phyloP scores from a whole-genome alignment of 2,888 invertebrate genomes.

The Diarsia mendica region DNA sequence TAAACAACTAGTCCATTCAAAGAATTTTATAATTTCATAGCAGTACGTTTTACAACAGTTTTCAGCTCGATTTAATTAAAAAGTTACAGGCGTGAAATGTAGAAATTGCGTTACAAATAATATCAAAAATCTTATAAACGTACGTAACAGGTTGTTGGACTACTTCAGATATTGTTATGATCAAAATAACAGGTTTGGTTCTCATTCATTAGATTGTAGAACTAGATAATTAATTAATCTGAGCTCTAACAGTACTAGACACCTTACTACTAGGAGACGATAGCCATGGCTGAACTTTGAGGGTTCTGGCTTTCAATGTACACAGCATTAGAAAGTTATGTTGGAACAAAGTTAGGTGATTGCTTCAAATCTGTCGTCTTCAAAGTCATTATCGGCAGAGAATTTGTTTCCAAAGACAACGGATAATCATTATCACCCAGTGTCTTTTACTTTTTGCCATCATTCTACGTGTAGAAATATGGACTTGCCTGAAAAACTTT shows the following conservation, averaged over 20 bases:
- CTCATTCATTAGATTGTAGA: constrained; percentile 22
- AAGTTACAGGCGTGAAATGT: constrained; percentile 35
- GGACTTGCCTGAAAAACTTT: background rate
- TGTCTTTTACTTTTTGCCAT: background rate
- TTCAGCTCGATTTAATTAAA: constrained; percentile 40
- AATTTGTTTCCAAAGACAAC: background rate
- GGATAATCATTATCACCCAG: background rate
- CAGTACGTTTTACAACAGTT: constrained; percentile 28
- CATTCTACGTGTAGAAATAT: background rate
- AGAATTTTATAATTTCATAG: constrained; percentile 2
- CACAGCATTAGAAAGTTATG: background rate
- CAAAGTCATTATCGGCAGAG: background rate
- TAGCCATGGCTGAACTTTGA: background rate
- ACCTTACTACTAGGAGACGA: background rate
- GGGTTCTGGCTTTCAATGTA: background rate
- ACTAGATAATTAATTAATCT: background rate
- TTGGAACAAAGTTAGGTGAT: background rate
- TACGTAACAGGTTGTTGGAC: constrained; percentile 1
- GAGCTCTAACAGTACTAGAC: background rate
- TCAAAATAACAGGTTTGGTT: constrained; percentile 21
- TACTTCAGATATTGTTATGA: background rate
- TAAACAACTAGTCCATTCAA: background rate
- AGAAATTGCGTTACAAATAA: constrained; percentile 23
- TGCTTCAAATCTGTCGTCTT: background rate
- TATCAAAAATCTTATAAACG: constrained; percentile 1